These are phyloP conservation scores for Melanotaenia parkinsoni DNA, from an alignment of 2,797 vertebrate species.

Conservation along the genomic window DNA sequence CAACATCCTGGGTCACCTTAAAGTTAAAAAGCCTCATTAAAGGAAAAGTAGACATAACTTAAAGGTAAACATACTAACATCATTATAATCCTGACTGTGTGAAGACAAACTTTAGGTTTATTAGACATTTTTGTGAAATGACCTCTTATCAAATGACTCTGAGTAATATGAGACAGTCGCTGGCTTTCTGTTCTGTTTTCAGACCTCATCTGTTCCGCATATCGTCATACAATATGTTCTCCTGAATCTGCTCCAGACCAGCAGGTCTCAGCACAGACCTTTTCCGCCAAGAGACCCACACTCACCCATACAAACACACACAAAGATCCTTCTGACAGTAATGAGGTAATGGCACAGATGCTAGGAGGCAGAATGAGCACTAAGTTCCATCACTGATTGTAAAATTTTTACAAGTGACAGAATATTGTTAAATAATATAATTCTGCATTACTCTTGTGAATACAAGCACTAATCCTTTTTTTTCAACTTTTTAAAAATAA, in stretches of 20 bases:
- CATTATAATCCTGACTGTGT: too few species aligned
- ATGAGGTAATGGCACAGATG: slow-evolving; percentile 56
- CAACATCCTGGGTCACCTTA: too few species aligned
- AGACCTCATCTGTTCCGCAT: slow-evolving; percentile 33
- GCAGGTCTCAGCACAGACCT: slow-evolving; percentile 30
- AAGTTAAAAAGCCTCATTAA: too few species aligned
- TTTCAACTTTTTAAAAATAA: too few species aligned
- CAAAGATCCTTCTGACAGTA: slow-evolving; percentile 32
- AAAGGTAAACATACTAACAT: too few species aligned
- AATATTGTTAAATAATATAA: too few species aligned
- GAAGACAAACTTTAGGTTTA: too few species aligned
- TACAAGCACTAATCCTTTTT: too few species aligned
- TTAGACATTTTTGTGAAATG: not conserved
- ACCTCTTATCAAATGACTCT: not conserved
- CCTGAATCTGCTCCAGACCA: slow-evolving; percentile 65
- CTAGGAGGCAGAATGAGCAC: slow-evolving; percentile 41
- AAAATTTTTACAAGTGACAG: too few species aligned
- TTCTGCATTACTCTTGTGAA: too few species aligned
- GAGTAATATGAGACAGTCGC: slow-evolving; percentile 8
- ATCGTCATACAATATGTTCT: slow-evolving; percentile 61
- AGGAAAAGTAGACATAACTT: too few species aligned
- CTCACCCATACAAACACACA: slow-evolving; percentile 8
- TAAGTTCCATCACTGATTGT: not conserved
- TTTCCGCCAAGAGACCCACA: slow-evolving; percentile 33
- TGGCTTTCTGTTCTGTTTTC: slow-evolving; percentile 16